Evolutionary conservation across 2,797 vertebrate genomes (phyloP).

Genomic region (Muraenolepis orangiensis): DNA sequence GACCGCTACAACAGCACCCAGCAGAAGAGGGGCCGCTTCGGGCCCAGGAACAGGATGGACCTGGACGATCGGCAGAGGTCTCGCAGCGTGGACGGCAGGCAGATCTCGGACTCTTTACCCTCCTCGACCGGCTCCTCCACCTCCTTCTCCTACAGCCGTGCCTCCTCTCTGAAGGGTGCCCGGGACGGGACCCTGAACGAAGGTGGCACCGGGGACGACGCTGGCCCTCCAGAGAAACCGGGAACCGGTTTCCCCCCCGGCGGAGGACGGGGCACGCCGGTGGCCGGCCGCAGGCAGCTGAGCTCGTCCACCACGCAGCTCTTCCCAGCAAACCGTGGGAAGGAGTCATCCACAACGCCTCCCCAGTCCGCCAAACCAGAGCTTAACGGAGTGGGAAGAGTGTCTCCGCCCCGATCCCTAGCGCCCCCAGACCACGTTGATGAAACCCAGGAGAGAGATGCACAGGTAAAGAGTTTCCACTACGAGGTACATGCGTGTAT

Average conservation of each 20-base stretch:
- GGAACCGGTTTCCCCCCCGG: slow-evolving; percentile 48
- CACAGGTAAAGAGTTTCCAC: slow-evolving; percentile 61
- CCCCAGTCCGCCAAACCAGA: slow-evolving; percentile 32
- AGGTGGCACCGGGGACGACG: slow-evolving; percentile 48
- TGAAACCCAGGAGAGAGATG: slow-evolving; percentile 54
- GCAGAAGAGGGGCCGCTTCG: slow-evolving; percentile 77
- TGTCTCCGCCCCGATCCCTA: slow-evolving; percentile 21
- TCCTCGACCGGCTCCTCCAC: slow-evolving; percentile 61
- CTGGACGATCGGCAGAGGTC: slow-evolving; percentile 83
- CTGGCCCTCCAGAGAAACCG: too few relatives aligned
- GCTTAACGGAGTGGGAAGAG: slow-evolving; percentile 41
- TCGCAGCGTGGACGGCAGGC: slow-evolving; percentile 80
- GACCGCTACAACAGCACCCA: slow-evolving; percentile 84
- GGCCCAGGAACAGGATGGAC: slow-evolving; percentile 77
- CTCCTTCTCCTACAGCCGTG: slow-evolving; percentile 56
- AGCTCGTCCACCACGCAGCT: slow-evolving; percentile 26
- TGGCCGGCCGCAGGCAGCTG: slow-evolving; percentile 33
- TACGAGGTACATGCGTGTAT: neutral
- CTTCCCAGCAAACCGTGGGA: slow-evolving; percentile 28
- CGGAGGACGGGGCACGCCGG: slow-evolving; percentile 25
- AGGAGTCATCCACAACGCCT: slow-evolving; percentile 15
- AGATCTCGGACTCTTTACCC: slow-evolving; percentile 39
- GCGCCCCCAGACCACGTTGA: slow-evolving; percentile 31
- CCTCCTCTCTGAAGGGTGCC: slow-evolving; percentile 46
- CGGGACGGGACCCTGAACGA: slow-evolving; percentile 27